Evolutionary conservation across 2,797 vertebrate genomes (phyloP).

Genomic region (Lepilemur ruficaudatus): DNA sequence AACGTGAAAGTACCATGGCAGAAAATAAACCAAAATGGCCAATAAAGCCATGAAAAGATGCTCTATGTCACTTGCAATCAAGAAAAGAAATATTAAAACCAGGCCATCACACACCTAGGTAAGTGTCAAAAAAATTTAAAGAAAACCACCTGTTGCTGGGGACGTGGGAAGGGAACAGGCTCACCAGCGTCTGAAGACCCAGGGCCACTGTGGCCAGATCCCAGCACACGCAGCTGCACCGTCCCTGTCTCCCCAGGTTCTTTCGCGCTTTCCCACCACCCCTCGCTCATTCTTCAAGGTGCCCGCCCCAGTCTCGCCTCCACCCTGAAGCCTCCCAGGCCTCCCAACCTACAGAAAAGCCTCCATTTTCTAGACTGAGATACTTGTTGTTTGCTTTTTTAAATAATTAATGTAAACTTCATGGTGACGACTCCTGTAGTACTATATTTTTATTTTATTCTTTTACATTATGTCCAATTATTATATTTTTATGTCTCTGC

Average conservation of each 20-base stretch:
- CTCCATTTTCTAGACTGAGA: background rate
- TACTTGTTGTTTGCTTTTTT: background rate
- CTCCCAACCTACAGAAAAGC: background rate
- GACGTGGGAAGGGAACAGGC: background rate
- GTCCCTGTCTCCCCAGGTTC: background rate
- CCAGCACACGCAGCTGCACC: accelerated
- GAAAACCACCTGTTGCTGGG: background rate
- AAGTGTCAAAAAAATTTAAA: background rate
- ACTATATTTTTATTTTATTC: background rate
- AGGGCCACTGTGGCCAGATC: accelerated
- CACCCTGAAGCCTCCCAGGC: background rate
- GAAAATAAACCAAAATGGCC: background rate
- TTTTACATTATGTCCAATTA: background rate
- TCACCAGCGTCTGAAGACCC: background rate
- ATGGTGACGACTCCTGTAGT: background rate
- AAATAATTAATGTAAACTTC: background rate
- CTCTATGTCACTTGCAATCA: background rate
- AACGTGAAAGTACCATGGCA: background rate
- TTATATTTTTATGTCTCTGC: background rate
- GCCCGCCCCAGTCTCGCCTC: background rate
- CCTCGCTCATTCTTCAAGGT: background rate
- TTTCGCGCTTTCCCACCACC: accelerated
- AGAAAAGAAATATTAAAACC: background rate
- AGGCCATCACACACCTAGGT: background rate
- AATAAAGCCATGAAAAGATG: background rate